phyloP scores from a whole-genome alignment of 1,140 invertebrate genomes.

The Microplitis demolitor region DNA sequence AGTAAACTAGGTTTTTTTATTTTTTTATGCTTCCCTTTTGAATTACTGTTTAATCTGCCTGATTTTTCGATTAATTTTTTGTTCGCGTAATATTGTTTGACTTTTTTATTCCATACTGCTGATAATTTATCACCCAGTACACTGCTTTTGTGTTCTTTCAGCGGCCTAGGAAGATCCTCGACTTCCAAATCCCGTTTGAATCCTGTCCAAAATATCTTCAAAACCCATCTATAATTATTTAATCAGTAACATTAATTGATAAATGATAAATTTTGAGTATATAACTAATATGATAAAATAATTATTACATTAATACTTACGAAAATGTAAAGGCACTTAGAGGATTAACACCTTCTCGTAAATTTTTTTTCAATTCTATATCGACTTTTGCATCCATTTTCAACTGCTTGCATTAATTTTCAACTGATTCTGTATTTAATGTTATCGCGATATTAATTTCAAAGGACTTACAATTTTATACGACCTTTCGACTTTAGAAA shows the following conservation, averaged over 20 bases:
- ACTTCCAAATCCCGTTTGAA: slow-evolving; percentile 70
- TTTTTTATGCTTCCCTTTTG: slow-evolving; percentile 32
- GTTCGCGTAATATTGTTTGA: slow-evolving; percentile 17
- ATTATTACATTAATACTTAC: slow-evolving; percentile 53
- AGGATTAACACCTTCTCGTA: slow-evolving; percentile 62
- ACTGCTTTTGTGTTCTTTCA: slow-evolving; percentile 64
- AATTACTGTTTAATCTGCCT: slow-evolving; percentile 13
- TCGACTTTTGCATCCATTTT: slow-evolving; percentile 60
- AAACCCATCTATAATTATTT: slow-evolving; percentile 62
- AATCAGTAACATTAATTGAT: background rate
- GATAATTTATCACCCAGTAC: slow-evolving; percentile 57
- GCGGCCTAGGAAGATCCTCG: slow-evolving; percentile 70
- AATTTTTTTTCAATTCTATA: slow-evolving; percentile 59
- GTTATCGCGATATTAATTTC: background rate
- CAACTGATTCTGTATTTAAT: background rate
- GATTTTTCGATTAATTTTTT: background rate
- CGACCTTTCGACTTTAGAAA: no score
- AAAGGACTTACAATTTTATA: no score
- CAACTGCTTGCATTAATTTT: background rate
- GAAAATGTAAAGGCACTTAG: slow-evolving; percentile 63
- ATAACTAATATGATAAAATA: no score
- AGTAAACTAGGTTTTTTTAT: slow-evolving; percentile 60
- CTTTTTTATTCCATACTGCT: slow-evolving; percentile 47
- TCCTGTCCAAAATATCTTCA: slow-evolving; percentile 70
- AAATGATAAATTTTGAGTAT: no score